These are phyloP conservation scores for Acleris sparsana DNA, from an alignment of 2,888 invertebrate genomes.

Conservation along the genomic window DNA sequence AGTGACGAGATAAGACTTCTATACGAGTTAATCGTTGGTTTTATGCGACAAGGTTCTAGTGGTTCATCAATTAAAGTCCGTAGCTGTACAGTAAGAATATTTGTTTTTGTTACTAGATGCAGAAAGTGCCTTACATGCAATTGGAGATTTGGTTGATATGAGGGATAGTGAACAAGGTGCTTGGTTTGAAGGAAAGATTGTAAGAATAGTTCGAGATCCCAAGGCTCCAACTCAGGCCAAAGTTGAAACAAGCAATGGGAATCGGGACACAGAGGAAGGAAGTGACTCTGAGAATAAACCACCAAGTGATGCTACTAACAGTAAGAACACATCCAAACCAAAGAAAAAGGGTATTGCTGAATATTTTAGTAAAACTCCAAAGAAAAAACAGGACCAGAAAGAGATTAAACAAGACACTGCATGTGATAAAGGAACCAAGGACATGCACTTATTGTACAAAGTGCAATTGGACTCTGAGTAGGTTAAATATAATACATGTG, in stretches of 20 bases:
- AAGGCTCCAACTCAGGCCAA: constrained; percentile 18
- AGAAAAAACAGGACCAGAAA: constrained; percentile 46
- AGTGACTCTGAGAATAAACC: constrained; percentile 59
- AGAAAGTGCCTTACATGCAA: constrained; percentile 75
- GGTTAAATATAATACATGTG: constrained; percentile 40
- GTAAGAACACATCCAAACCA: constrained; percentile 42
- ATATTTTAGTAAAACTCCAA: constrained; percentile 58
- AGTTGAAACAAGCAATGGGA: constrained; percentile 38
- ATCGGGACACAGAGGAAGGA: constrained; percentile 46
- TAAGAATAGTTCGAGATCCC: constrained; percentile 76
- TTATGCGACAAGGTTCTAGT: too few relatives aligned
- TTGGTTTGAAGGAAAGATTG: constrained; percentile 89
- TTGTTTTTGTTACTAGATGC: constrained; percentile 55
- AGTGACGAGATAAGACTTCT: too few relatives aligned
- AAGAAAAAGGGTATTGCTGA: constrained; percentile 57
- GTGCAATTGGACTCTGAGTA: constrained; percentile 68
- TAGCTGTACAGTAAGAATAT: background rate
- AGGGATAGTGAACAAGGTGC: constrained; percentile 85
- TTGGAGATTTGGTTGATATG: constrained; percentile 88
- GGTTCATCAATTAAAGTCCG: too few relatives aligned
- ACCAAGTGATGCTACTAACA: constrained; percentile 43
- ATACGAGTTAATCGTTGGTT: too few relatives aligned
- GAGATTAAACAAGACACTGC: constrained; percentile 35
- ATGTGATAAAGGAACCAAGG: constrained; percentile 40
- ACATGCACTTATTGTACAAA: constrained; percentile 72